Conservation (phyloP, 2,888 invertebrate genomes). For the Pandemis corylana region DNA sequence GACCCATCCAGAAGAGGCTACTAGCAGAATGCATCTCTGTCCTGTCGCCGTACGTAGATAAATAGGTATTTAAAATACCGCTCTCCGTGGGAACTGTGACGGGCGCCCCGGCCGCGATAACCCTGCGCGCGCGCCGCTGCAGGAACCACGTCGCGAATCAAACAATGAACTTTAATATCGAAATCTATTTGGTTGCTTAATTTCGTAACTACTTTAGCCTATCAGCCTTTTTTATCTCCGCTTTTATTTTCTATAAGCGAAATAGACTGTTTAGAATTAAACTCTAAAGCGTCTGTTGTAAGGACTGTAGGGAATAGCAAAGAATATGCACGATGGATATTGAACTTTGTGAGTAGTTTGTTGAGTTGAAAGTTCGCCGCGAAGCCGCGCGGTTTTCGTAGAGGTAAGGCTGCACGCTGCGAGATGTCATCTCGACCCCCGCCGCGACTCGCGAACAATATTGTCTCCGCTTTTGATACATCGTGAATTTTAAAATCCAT, state of each 20-base stretch:
- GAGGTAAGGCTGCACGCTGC: conserved; percentile 78
- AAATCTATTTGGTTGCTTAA: conserved; percentile 79
- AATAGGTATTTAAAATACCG: conserved; percentile 84
- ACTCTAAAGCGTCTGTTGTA: conserved; percentile 59
- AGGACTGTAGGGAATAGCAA: conserved; percentile 45
- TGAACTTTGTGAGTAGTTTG: conserved; percentile 50
- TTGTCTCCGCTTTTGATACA: conserved; percentile 79
- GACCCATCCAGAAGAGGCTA: conserved; percentile 85
- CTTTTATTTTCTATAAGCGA: conserved; percentile 78
- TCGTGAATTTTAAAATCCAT: conserved; percentile 81
- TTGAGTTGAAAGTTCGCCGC: conserved; percentile 48
- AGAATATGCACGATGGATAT: conserved; percentile 48
- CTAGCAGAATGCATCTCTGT: conserved; percentile 75
- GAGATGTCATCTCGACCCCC: conserved; percentile 83
- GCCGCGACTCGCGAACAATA: conserved; percentile 81
- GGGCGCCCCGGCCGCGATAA: conserved; percentile 71
- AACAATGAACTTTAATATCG: conserved; percentile 78
- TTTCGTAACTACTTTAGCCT: conserved; percentile 72
- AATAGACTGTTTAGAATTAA: conserved; percentile 62
- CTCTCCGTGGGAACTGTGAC: conserved; percentile 82
- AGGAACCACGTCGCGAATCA: conserved; percentile 67
- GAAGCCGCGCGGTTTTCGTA: conserved; percentile 58
- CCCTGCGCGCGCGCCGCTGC: conserved; percentile 59
- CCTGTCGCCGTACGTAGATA: conserved; percentile 80
- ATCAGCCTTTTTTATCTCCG: conserved; percentile 76